Percentiles rank a stretch among this genome's conserved stretches.
Conservation (phyloP, 2,888 invertebrate genomes). For the Elgonia sp. region DNA sequence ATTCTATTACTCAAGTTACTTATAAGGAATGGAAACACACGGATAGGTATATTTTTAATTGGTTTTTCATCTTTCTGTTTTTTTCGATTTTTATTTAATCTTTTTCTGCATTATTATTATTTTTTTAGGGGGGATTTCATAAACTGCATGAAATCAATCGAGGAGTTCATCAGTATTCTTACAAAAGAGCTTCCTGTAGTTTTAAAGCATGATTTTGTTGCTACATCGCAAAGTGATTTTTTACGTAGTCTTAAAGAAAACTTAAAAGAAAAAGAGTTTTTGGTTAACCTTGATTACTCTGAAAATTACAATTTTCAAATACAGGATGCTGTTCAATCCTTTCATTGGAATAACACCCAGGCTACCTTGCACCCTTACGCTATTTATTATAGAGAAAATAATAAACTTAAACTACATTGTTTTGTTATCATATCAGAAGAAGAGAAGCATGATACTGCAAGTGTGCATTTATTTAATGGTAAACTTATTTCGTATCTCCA, state of each 20-base stretch:
- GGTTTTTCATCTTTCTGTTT: neutral
- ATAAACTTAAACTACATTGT: neutral
- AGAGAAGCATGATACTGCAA: constrained; percentile 25
- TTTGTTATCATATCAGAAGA: constrained; percentile 22
- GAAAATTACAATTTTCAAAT: constrained; percentile 16
- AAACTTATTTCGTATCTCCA: constrained; percentile 20
- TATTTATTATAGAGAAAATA: constrained; percentile 1
- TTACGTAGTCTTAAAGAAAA: neutral
- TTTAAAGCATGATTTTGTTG: constrained; percentile 15
- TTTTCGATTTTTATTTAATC: neutral
- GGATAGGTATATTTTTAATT: constrained; percentile 8
- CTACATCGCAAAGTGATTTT: neutral
- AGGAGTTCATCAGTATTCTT: neutral
- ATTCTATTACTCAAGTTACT: neutral
- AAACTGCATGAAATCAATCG: neutral
- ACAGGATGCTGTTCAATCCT: constrained; percentile 4
- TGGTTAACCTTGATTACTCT: constrained; percentile 3
- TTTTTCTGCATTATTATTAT: neutral
- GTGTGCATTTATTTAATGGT: constrained; percentile 20
- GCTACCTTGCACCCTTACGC: constrained; percentile 17
- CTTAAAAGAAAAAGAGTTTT: constrained; percentile 1
- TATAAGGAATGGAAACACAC: constrained; percentile 7
- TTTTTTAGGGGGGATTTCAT: neutral
- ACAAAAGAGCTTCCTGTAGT: neutral
- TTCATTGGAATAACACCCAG: neutral